Evolutionary conservation across 2,797 vertebrate genomes (phyloP).

Genomic region (Argya squamiceps): DNA sequence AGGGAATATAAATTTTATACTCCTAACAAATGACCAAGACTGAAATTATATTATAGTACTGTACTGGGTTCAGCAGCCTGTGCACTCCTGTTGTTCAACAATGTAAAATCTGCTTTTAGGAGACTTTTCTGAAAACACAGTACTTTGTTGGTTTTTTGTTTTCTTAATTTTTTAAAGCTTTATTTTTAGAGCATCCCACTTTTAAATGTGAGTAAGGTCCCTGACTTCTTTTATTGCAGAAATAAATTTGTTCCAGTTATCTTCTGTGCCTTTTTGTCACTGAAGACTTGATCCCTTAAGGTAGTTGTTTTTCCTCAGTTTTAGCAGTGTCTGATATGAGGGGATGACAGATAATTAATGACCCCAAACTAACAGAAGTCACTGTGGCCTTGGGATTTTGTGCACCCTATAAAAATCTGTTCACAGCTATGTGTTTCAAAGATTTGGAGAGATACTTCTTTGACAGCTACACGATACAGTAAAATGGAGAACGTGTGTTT

Average conservation of each 20-base stretch:
- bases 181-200: background rate
- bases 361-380: background rate
- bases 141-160: background rate
- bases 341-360: constrained; percentile 19
- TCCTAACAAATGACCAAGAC: background rate
- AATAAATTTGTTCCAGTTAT: background rate
- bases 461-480: background rate
- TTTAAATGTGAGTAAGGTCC: background rate
- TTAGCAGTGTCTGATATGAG: background rate
- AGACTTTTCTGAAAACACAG: background rate
- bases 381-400: constrained; percentile 38
- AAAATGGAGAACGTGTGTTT: constrained; percentile 14
- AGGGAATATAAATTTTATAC: background rate
- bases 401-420: constrained; percentile 12
- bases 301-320: background rate
- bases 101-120: background rate
- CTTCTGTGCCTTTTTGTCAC: background rate
- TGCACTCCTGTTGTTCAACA: background rate
- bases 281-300: background rate
- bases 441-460: constrained; percentile 15
- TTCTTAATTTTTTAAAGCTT: background rate
- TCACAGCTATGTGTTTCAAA: background rate
- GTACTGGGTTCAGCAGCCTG: background rate
- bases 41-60: background rate
- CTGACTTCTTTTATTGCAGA: background rate